Percentiles rank a stretch among this genome's conserved stretches.
Evolutionary conservation across 2,113 vertebrate species (phyloP).

Genomic region (Perca flavescens): DNA sequence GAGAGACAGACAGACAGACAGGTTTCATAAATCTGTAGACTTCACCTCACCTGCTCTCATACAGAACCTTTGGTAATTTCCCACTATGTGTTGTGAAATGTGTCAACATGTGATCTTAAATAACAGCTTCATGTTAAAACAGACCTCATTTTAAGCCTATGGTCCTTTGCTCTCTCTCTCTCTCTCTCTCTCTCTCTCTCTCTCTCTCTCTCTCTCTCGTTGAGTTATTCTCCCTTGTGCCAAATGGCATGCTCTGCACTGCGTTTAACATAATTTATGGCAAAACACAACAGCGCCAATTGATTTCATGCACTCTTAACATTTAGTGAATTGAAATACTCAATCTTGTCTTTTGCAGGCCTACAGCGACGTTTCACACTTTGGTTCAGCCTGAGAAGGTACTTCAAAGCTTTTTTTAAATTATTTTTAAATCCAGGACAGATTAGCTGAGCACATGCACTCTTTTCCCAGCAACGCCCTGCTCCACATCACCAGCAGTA

Average conservation of each 20-base stretch:
- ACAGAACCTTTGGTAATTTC: constrained; percentile 3
- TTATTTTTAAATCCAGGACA: background rate
- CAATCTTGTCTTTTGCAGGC: background rate
- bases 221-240: constrained; percentile 3
- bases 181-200: background rate
- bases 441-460: constrained; percentile 8
- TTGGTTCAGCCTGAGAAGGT: background rate
- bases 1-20: too few species aligned
- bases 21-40: too few species aligned
- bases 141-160: constrained; percentile 28
- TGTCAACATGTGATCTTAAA: constrained; percentile 1
- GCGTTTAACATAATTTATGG: constrained; percentile 47
- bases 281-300: constrained; percentile 24
- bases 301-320: constrained; percentile 39
- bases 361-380: constrained; percentile 4
- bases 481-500: background rate
- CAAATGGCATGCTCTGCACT: constrained; percentile 28
- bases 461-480: constrained; percentile 4
- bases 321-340: constrained; percentile 14
- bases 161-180: background rate
- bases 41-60: background rate
- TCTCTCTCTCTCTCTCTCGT: background rate
- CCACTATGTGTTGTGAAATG: constrained; percentile 19
- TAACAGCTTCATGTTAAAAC: constrained; percentile 39
- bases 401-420: background rate